Base-by-base conservation (phyloP, 2,113 vertebrate genomes). In the Labeo rohita region DNA sequence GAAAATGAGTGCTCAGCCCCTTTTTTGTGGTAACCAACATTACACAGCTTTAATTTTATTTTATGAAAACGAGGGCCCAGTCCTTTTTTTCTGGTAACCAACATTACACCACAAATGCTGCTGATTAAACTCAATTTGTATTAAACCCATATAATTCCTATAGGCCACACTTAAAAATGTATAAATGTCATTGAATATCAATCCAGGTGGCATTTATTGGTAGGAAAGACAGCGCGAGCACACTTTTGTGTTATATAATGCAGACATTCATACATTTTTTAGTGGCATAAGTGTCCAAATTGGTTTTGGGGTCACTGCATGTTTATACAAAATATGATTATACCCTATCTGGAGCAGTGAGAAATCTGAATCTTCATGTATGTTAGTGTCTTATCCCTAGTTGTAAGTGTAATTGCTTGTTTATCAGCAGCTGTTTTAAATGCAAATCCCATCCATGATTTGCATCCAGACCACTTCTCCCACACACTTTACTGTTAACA, bases 341-440 rank as follows among this genome's bases (percentile, higher is more conserved):
- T 72, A 36, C 68, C 2, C 43, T 49, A 75, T 50, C 21, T 75
- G 6, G 18, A 75, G n/a, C 11, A 73, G 70, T 45, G 70, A 52
- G 49, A 36, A 56, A 39, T 56, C 43, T 66, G 79, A 81, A 36
- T 47, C 49, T 39, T 59, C 50, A 15, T n/a, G n/a, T 73, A 49
- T 84, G 54, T 21, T 36, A 45, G 77, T 23, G 49, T 85, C 72
- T 65, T 68, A 54, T 66, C 21, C 72, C 72, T 34, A 23, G 43
- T 49, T 87, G n/a, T 63, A 36, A 86, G 13, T 39, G 63, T 85
- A 84, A 87, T 81, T 82, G 23, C 76, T 84, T 84, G 76, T 87
- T 87, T 61, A 80, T 73, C 34, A 50, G 79, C 59, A 39, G 80
- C 52, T 76, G 73, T 34, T 85, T 85, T 70, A 81, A 63, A 81